Percentiles rank a stretch among this genome's conserved stretches.
phyloP scores from a whole-genome alignment of 2,888 invertebrate genomes.

The Hirtodrosophila confusa region DNA sequence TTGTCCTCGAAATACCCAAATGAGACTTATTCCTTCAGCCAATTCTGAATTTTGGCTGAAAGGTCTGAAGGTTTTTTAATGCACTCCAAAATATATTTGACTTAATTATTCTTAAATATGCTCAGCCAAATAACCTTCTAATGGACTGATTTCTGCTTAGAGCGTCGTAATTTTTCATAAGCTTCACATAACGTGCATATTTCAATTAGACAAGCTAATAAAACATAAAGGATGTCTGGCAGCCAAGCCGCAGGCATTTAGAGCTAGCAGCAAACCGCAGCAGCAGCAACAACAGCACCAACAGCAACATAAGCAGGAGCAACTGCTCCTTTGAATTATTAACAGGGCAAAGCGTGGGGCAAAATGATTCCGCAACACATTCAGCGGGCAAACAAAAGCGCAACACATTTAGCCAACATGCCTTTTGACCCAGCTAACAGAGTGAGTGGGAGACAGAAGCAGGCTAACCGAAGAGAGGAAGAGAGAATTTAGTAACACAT shows the following conservation, averaged over 20 bases:
- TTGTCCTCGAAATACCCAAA: too few relatives aligned
- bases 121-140: conserved; percentile 30
- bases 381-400: conserved; percentile 58
- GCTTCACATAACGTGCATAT: conserved; percentile 36
- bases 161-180: conserved; percentile 23
- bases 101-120: conserved; percentile 41
- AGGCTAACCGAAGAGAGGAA: not conserved
- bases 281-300: conserved; percentile 15
- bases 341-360: conserved; percentile 33
- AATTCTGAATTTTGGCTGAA: too few relatives aligned
- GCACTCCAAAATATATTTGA: conserved; percentile 10
- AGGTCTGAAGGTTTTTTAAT: conserved; percentile 19
- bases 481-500: conserved; percentile 55
- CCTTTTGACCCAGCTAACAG: conserved; percentile 30
- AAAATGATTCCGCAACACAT: conserved; percentile 59
- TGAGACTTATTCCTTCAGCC: too few relatives aligned
- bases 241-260: conserved; percentile 42
- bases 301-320: conserved; percentile 15
- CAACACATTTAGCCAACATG: conserved; percentile 57
- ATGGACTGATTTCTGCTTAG: conserved; percentile 32
- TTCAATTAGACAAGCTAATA: conserved; percentile 73
- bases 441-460: not conserved
- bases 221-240: conserved; percentile 61
- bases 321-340: conserved; percentile 41
- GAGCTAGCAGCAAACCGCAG: conserved; percentile 18